Conservation (phyloP, 1,140 invertebrate species). For the Cecropterus lyciades region DNA sequence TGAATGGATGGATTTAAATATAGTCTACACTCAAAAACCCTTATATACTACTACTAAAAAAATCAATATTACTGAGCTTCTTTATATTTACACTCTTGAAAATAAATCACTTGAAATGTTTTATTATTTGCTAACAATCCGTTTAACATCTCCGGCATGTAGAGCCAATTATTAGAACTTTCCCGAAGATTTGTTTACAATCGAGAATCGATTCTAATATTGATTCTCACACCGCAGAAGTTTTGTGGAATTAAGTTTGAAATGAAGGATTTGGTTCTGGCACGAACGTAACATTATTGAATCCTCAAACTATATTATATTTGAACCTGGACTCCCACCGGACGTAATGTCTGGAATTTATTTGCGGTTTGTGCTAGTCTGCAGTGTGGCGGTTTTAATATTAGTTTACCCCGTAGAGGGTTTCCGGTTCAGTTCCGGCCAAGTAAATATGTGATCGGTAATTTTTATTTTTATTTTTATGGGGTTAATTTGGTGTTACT, state of each 20-base stretch:
- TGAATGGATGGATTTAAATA: no score
- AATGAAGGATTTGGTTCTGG: constrained; percentile 39
- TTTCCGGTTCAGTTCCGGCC: no score
- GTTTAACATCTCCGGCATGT: not conserved
- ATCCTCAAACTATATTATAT: constrained; percentile 38
- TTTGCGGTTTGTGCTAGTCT: not conserved
- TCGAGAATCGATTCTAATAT: constrained; percentile 20
- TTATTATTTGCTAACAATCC: not conserved
- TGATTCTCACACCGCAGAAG: constrained; percentile 34
- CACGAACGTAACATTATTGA: constrained; percentile 43
- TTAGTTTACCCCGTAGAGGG: not conserved
- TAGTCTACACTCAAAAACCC: no score
- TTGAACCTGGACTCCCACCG: not conserved
- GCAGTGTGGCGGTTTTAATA: not conserved
- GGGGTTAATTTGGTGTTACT: no score
- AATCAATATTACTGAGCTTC: no score
- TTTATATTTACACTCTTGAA: no score
- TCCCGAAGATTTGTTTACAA: constrained; percentile 44
- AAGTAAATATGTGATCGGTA: no score
- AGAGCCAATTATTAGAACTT: not conserved
- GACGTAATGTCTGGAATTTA: not conserved
- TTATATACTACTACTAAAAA: no score
- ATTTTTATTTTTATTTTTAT: no score
- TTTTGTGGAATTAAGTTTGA: constrained; percentile 40
- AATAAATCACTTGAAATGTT: no score